These are phyloP conservation scores for Drosophila conformis DNA, from an alignment of 2,888 invertebrate genomes.

Conservation along the genomic window DNA sequence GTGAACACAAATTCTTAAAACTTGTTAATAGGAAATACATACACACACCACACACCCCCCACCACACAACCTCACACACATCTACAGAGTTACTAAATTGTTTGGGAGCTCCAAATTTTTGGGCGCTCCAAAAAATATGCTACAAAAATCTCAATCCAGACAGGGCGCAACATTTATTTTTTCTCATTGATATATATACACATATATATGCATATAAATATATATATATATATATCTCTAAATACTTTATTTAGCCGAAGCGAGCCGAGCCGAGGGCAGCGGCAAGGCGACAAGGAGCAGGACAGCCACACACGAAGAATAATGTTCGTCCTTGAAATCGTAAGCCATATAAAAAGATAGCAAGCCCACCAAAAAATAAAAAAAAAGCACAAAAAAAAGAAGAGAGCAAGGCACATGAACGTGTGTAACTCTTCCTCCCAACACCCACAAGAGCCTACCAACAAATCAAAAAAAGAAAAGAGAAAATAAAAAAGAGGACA, in stretches of 20 bases:
- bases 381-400: slow-evolving; percentile 6
- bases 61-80: slow-evolving; percentile 5
- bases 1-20: slow-evolving; percentile 52
- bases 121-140: slow-evolving; percentile 45
- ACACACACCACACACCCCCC: background rate
- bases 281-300: slow-evolving; percentile 2
- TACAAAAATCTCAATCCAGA: slow-evolving; percentile 55
- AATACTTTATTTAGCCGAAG: slow-evolving; percentile 47
- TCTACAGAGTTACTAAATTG: slow-evolving; percentile 41
- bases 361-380: slow-evolving; percentile 19
- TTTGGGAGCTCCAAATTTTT: slow-evolving; percentile 45
- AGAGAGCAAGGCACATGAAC: slow-evolving; percentile 17
- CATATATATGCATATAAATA: slow-evolving; percentile 11
- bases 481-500: background rate
- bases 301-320: slow-evolving; percentile 63
- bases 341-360: slow-evolving; percentile 56
- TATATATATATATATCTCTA: slow-evolving; percentile 34
- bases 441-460: background rate
- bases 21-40: slow-evolving; percentile 53
- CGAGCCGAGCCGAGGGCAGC: slow-evolving; percentile 17
- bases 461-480: background rate
- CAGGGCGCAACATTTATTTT: slow-evolving; percentile 42
- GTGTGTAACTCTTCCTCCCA: slow-evolving; percentile 13
- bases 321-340: slow-evolving; percentile 76
- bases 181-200: background rate